Base-by-base conservation (phyloP, 2,797 vertebrate species). In the Sebastes reedi region DNA sequence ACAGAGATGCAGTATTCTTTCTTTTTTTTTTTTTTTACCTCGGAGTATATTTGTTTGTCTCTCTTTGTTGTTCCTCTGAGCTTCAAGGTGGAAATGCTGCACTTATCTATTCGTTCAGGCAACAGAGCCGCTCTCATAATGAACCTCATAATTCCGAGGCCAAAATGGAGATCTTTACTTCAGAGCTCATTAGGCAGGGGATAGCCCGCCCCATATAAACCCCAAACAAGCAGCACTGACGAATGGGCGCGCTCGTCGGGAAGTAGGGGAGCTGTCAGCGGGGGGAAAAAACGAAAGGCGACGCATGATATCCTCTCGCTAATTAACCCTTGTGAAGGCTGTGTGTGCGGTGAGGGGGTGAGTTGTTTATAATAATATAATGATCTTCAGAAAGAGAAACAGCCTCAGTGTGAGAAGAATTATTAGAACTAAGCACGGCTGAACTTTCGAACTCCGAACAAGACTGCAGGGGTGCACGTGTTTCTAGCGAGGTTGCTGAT, bases 101-200 rank as follows among this genome's bases (percentile, higher is more conserved):
- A 32, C 67, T 59, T 73, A 39, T 67, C 60, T 25, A 20, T 18
- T 73, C 36, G 4, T 81, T 75, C 50, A 72, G 39, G 59, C 80
- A 67, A 18, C 84, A 14, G 79, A 82, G 75, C 64, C 8, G 22
- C 64, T 80, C 79, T 69, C 55, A 22, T 93, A 93, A 93, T 91
- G 88, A 93, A 91, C 56, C 62, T 86, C 81, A 92, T 92, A 87
- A 88, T 87, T 88, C 69, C 14, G 9, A 62, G 84, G 81, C 70
- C 82, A 81, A 86, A 87, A 92, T 87, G 73, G 85, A 90, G 86
- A 91, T 89, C 80, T 91, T 83, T 59, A 64, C 75, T 90, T 88
- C 89, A 88, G 88, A 91, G 85, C 86, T 94, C 90, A 93, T 94
- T 93, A 92, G 72, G 84, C 87, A 84, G 81, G 50, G 69, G 84